phyloP scores from a whole-genome alignment of 2,797 vertebrate genomes.

The Aulostomus chinensis region DNA sequence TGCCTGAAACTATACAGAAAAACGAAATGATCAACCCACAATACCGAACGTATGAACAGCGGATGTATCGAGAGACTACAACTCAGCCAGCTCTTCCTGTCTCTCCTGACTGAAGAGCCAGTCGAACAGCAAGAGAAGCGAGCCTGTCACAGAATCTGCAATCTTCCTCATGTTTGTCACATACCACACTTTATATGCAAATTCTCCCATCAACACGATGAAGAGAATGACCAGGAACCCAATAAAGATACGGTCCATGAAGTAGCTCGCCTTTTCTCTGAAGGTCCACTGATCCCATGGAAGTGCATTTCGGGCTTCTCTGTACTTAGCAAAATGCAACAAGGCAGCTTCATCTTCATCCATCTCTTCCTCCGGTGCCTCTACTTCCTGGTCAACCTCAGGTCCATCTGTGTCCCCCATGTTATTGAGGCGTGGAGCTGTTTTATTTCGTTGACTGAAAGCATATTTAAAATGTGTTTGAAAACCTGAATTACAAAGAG shows the following conservation, averaged over 20 bases:
- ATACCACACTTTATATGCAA: slow-evolving; percentile 75
- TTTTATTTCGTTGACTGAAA: not conserved
- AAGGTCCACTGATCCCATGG: slow-evolving; percentile 78
- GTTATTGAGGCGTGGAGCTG: not conserved
- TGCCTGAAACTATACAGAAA: not conserved
- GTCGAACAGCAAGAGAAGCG: slow-evolving; percentile 42
- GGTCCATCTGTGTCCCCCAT: slow-evolving; percentile 63
- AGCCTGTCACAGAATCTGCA: slow-evolving; percentile 45
- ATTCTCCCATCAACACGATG: slow-evolving; percentile 57
- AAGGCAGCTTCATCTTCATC: slow-evolving; percentile 42
- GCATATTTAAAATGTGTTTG: not conserved
- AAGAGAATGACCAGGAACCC: slow-evolving; percentile 56
- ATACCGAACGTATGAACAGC: not conserved
- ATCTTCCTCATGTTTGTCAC: slow-evolving; percentile 64
- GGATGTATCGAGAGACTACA: slow-evolving; percentile 49
- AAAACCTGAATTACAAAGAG: not conserved
- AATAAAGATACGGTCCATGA: slow-evolving; percentile 76
- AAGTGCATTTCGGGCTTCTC: slow-evolving; percentile 44
- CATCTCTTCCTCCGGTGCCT: slow-evolving; percentile 56
- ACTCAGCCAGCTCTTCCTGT: slow-evolving; percentile 68
- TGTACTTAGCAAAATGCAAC: slow-evolving; percentile 57
- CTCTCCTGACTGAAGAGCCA: slow-evolving; percentile 70
- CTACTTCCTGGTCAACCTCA: slow-evolving; percentile 36
- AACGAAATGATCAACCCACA: not conserved
- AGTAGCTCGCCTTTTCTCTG: slow-evolving; percentile 71